phyloP scores from a whole-genome alignment of 2,113 vertebrate genomes.

The Reinhardtius hippoglossoides region DNA sequence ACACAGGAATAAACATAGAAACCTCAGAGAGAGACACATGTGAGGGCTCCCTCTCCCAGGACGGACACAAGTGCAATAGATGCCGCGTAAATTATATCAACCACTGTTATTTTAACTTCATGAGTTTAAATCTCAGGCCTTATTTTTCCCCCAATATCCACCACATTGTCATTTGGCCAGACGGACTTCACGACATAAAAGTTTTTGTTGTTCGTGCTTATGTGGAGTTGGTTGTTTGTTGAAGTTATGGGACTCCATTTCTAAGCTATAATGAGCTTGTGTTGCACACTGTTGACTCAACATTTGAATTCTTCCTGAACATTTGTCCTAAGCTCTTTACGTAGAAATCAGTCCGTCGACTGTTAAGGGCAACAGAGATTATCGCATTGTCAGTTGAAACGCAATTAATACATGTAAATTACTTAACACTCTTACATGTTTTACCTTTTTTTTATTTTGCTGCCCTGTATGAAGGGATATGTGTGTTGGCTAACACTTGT shows the following conservation, averaged over 20 bases:
- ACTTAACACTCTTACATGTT: not conserved
- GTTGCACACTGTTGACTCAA: not conserved
- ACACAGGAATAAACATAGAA: too few relatives aligned
- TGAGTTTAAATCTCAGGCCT: too few relatives aligned
- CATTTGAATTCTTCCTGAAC: not conserved
- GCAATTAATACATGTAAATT: not conserved
- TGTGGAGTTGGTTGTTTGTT: not conserved
- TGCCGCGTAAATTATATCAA: too few relatives aligned
- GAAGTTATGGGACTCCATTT: not conserved
- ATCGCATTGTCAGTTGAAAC: not conserved
- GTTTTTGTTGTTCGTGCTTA: too few relatives aligned
- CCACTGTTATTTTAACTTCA: too few relatives aligned
- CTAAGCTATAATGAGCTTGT: not conserved
- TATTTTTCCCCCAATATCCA: too few relatives aligned
- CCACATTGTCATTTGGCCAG: too few relatives aligned
- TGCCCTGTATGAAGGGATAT: slow-evolving; percentile 57
- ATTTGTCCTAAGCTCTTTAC: not conserved
- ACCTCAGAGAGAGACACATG: too few relatives aligned
- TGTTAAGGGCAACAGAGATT: not conserved
- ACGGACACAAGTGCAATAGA: too few relatives aligned
- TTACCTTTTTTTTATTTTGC: not conserved
- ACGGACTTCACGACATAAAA: too few relatives aligned
- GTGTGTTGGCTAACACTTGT: slow-evolving; percentile 65
- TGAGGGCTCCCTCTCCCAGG: too few relatives aligned
- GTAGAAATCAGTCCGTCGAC: too few relatives aligned